Base-by-base conservation (phyloP, 2,797 vertebrate species). In the Pipistrellus pipistrellus region DNA sequence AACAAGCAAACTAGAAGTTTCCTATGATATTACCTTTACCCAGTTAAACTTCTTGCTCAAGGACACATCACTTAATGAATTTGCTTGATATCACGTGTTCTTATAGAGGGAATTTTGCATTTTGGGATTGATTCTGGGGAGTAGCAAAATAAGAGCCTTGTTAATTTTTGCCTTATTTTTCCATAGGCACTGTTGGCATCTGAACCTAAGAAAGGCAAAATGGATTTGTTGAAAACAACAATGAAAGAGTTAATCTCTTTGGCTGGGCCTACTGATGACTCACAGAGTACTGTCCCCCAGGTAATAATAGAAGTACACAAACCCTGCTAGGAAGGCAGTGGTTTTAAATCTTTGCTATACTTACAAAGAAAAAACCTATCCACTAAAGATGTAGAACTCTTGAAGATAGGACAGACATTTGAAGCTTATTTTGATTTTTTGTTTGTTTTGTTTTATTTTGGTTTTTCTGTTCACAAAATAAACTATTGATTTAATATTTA, bases 121-220 rank as follows among this genome's bases (percentile, higher is more conserved):
- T 89, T 94, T 32, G 85, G 51, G 44, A 51, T 82, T 88, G 14
- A 53, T 77, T 83, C 8, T 77, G 62, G 41, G 23, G 85, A 83
- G 13, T 23, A 86, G 73, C 55, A 77, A 90, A 87, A 66, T 81
- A 81, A 90, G 41, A 93, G 57, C 18, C 30, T 0, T 53, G 4
- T 25, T 77, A n/a, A 87, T 62, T 55, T n/a, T 1, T 23, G 6
- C 57, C 27, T 41, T 94, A 11, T 72, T 93, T 95, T 96, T 53
- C 66, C 53, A 6, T 96, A 99, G 99, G 99, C 99, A 59, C 98
- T 99, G 90, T 98, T 99, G 92, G 99, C 99, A 81, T 99, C 99
- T 11, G 99, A 99, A 97, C 99, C 99, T 73, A 99, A 99, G 98
- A 99, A 99, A 2, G 98, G 99, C 97, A 99, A 98, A 98, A 98